These are phyloP conservation scores for Diorhabda elongata DNA, from an alignment of 1,140 invertebrate genomes.

Conservation along the genomic window DNA sequence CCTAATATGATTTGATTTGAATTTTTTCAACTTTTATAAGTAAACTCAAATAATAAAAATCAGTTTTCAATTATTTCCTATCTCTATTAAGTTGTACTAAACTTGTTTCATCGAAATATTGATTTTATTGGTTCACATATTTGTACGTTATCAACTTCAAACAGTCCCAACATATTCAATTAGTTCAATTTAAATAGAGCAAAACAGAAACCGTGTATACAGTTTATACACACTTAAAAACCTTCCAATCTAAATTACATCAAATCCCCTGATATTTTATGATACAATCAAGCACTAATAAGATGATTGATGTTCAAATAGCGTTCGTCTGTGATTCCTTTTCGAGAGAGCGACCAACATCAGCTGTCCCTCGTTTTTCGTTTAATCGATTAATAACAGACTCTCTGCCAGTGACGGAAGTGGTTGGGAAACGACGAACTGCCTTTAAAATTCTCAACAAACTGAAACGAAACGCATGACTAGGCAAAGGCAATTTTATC, in stretches of 20 bases:
- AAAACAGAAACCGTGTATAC: no score
- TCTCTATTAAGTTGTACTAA: no score
- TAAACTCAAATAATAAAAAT: no score
- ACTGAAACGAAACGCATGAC: neutral
- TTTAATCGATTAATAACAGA: constrained; percentile 3
- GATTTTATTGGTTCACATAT: no score
- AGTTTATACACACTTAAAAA: no score
- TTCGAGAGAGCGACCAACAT: neutral
- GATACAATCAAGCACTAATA: constrained; percentile 2
- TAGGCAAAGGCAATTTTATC: neutral
- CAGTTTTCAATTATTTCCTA: no score
- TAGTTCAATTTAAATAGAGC: no score
- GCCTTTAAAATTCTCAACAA: neutral
- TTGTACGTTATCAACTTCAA: no score
- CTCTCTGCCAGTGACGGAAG: neutral
- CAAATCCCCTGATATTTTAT: constrained; percentile 1
- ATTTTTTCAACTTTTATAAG: no score
- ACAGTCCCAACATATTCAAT: no score
- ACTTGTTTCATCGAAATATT: no score
- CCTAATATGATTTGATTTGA: no score
- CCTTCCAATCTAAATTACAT: neutral
- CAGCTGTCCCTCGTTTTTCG: constrained; percentile 1
- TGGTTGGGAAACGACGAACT: neutral
- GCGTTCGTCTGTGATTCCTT: neutral
- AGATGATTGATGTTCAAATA: constrained; percentile 2